A percentile compares a stretch with the other conserved stretches of the same genome.
phyloP scores from a whole-genome alignment of 2,113 vertebrate genomes.

The Neopipo cinnamomea region DNA sequence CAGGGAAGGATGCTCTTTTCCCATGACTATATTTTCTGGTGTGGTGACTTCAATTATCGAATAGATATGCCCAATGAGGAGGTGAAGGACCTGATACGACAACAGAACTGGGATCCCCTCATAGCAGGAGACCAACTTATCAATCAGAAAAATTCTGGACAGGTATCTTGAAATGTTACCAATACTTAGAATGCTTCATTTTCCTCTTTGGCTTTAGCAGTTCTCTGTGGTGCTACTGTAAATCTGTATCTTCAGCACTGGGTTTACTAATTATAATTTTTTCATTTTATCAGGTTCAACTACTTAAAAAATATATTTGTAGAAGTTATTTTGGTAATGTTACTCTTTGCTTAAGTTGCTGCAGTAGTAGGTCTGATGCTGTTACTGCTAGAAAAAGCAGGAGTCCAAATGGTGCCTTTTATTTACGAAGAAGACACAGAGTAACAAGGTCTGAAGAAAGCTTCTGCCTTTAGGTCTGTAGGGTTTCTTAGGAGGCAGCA shows the following conservation, averaged over 20 bases:
- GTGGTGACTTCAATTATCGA: slow-evolving; percentile 98
- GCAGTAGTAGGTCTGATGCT: not conserved
- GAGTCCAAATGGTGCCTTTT: not conserved
- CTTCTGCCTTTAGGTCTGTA: not conserved
- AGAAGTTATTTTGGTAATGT: not conserved
- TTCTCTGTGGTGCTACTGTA: not conserved
- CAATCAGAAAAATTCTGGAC: slow-evolving; percentile 90
- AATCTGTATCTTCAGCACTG: not conserved
- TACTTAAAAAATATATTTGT: not conserved
- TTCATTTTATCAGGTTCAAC: not conserved
- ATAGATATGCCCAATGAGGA: slow-evolving; percentile 95
- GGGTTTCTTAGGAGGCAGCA: not conserved
- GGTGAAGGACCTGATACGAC: slow-evolving; percentile 92
- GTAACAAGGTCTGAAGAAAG: not conserved
- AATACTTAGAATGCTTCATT: not conserved
- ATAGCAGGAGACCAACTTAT: slow-evolving; percentile 91
- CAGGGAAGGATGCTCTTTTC: slow-evolving; percentile 95
- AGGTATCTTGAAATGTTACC: slow-evolving; percentile 70
- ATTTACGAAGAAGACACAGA: not conserved
- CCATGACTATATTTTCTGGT: slow-evolving; percentile 99
- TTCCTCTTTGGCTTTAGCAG: not conserved
- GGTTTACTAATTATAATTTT: not conserved
- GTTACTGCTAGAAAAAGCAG: not conserved
- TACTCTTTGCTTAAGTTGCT: not conserved
- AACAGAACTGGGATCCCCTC: slow-evolving; percentile 92